phyloP scores from a whole-genome alignment of 2,888 invertebrate species.

The Phorcus lineatus region DNA sequence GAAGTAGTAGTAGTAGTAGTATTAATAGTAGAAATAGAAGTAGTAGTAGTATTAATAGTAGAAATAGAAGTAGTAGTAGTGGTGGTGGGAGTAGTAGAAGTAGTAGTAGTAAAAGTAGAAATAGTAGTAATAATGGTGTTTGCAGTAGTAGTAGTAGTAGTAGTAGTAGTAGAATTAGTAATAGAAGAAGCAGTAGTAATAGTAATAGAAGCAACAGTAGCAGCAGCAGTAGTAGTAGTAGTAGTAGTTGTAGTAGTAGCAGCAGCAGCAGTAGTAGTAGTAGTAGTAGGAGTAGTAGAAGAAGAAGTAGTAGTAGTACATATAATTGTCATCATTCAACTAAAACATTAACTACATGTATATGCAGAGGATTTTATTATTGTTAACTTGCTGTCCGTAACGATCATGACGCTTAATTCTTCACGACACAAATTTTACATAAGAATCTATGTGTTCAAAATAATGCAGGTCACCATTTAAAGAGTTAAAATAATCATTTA shows the following conservation, averaged over 20 bases:
- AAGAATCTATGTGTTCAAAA: too few relatives aligned
- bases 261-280: background rate
- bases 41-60: background rate
- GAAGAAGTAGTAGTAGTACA: background rate
- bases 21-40: background rate
- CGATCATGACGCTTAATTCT: too few relatives aligned
- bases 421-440: too few relatives aligned
- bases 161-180: background rate
- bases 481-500: too few relatives aligned
- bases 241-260: background rate
- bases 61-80: background rate
- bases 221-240: background rate
- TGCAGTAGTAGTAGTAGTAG: background rate
- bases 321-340: too few relatives aligned
- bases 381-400: too few relatives aligned
- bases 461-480: too few relatives aligned
- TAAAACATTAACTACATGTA: too few relatives aligned
- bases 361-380: too few relatives aligned
- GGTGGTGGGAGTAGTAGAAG: background rate
- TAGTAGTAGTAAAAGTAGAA: background rate
- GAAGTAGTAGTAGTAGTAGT: background rate
- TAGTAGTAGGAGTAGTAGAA: background rate
- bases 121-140: background rate
- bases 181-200: background rate
- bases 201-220: background rate